Conservation (phyloP, 2,113 vertebrate species). For the Todiramphus saurophagus region DNA sequence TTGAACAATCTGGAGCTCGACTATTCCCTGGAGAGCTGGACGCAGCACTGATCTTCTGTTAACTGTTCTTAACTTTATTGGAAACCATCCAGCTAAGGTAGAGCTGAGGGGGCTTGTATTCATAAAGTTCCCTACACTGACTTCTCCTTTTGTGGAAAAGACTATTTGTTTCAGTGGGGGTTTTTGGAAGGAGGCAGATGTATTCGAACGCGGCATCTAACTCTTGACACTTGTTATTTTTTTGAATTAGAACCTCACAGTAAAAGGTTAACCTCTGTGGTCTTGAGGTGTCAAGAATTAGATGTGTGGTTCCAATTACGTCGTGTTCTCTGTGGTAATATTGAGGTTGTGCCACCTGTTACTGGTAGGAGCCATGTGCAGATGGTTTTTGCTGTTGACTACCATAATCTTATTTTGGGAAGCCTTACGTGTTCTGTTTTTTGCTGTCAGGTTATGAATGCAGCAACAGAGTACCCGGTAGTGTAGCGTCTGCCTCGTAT, state of each 20-base stretch:
- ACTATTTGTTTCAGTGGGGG: background rate
- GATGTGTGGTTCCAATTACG: background rate
- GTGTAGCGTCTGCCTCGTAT: background rate
- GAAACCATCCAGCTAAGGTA: background rate
- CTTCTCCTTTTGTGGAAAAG: background rate
- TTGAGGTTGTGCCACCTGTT: background rate
- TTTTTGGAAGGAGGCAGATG: background rate
- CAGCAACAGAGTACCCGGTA: background rate
- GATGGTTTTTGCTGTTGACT: background rate
- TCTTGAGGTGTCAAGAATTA: background rate
- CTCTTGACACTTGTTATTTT: background rate
- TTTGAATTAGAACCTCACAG: background rate
- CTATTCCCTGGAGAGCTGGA: constrained; percentile 28
- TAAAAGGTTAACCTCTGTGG: background rate
- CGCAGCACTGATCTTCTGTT: constrained; percentile 12
- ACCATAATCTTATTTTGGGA: background rate
- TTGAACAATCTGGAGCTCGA: constrained; percentile 39
- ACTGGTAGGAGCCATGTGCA: background rate
- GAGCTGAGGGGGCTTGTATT: background rate
- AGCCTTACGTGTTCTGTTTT: background rate
- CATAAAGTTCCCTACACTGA: background rate
- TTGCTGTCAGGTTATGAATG: background rate
- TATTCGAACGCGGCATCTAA: background rate
- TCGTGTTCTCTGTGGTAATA: background rate
- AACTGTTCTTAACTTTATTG: background rate